phyloP scores from a whole-genome alignment of 2,888 invertebrate species.

The Limnephilus lunatus region DNA sequence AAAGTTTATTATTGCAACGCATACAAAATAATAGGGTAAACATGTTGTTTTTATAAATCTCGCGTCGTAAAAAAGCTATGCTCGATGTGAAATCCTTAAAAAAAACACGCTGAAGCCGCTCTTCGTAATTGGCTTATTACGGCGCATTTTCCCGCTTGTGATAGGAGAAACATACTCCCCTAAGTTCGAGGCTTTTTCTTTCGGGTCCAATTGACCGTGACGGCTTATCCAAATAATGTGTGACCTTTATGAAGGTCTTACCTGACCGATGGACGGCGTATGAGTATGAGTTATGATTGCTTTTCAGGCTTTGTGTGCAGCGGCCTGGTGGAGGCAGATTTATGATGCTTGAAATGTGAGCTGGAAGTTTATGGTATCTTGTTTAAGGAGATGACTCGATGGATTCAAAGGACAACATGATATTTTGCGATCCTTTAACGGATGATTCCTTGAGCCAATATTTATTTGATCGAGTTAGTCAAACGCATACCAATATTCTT shows the following conservation, averaged over 20 bases:
- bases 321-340: neutral
- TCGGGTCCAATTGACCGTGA: slow-evolving; percentile 17
- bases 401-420: neutral
- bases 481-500: neutral
- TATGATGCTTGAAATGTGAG: slow-evolving; percentile 5
- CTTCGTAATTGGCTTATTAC: neutral
- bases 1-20: neutral
- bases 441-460: neutral
- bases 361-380: neutral
- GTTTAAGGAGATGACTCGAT: neutral
- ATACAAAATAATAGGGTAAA: neutral
- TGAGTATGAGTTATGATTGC: neutral
- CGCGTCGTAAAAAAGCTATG: neutral
- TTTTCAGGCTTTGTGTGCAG: slow-evolving; percentile 1
- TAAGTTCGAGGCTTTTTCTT: neutral
- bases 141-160: neutral
- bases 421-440: neutral
- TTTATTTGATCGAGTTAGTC: neutral
- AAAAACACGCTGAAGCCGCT: neutral
- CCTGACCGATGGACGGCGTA: neutral
- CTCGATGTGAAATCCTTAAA: neutral
- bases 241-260: slow-evolving; percentile 14
- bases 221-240: neutral
- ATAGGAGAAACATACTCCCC: neutral
- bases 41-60: neutral